phyloP scores from a whole-genome alignment of 2,888 invertebrate species.

The Aleiodes testaceus region DNA sequence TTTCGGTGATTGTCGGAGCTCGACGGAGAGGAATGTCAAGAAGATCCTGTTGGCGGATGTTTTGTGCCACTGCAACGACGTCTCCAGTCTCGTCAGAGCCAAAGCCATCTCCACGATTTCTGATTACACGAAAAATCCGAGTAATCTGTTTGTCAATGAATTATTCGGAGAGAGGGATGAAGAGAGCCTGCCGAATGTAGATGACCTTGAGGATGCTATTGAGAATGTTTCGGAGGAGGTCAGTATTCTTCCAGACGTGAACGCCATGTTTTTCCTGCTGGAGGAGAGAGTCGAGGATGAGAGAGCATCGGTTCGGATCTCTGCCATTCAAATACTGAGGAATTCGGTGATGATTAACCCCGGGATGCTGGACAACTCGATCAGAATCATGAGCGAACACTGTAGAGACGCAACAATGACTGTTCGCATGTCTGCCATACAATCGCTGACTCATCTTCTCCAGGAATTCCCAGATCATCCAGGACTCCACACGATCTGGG shows the following conservation, averaged over 20 bases:
- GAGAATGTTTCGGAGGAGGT: constrained; percentile 43
- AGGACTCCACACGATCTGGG: constrained; percentile 71
- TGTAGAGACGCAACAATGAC: constrained; percentile 75
- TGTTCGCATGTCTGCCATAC: constrained; percentile 74
- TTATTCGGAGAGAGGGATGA: constrained; percentile 53
- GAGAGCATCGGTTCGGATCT: constrained; percentile 75
- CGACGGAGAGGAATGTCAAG: constrained; percentile 7
- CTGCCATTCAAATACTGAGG: constrained; percentile 61
- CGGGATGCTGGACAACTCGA: constrained; percentile 48
- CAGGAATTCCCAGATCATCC: constrained; percentile 69
- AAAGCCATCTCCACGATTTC: constrained; percentile 78
- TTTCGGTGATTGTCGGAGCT: neutral
- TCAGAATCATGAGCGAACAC: constrained; percentile 58
- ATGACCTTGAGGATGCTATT: constrained; percentile 55
- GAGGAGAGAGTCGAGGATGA: constrained; percentile 73
- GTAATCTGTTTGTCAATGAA: constrained; percentile 41
- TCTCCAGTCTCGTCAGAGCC: constrained; percentile 77
- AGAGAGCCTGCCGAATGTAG: constrained; percentile 54
- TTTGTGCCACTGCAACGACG: constrained; percentile 75
- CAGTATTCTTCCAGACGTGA: constrained; percentile 65
- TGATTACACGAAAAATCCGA: constrained; percentile 71
- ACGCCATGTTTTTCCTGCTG: constrained; percentile 69
- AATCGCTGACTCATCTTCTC: constrained; percentile 74
- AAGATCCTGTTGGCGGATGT: constrained; percentile 73
- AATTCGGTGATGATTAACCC: constrained; percentile 59